A percentile compares a stretch with the other conserved stretches of the same genome.
Evolutionary conservation across 2,113 vertebrate species (phyloP).

Genomic region (Psilopogon haemacephalus): DNA sequence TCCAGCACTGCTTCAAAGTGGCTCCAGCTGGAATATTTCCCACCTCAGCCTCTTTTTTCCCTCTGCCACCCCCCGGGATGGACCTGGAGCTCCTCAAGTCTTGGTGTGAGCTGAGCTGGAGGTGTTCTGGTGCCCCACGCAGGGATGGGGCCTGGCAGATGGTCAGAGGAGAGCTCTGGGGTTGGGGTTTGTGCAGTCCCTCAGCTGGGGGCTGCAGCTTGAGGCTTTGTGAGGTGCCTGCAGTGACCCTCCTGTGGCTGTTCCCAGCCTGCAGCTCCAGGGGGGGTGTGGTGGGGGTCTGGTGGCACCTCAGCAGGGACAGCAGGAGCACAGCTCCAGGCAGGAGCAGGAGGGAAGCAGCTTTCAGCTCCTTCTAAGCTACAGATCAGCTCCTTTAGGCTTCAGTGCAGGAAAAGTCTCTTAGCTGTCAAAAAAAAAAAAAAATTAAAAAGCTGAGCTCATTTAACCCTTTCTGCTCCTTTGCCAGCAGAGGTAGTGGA

Average conservation of each 20-base stretch:
- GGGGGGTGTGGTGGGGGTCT: not conserved
- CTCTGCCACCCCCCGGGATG: not conserved
- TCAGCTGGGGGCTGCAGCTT: fast-evolving
- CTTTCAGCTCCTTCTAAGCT: not conserved
- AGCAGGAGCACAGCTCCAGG: not conserved
- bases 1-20: fast-evolving
- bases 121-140: too few relatives aligned
- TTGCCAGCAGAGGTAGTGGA: conserved; percentile 10
- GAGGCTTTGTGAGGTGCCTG: not conserved
- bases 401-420: not conserved
- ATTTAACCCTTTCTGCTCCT: not conserved
- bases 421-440: not conserved
- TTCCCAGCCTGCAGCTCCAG: not conserved
- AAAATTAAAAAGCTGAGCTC: not conserved
- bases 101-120: not conserved
- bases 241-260: fast-evolving
- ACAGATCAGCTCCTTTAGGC: not conserved
- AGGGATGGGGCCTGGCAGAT: not conserved
- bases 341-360: not conserved
- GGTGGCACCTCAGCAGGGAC: fast-evolving
- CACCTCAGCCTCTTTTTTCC: too few relatives aligned
- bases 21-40: not conserved
- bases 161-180: not conserved
- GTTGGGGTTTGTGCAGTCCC: not conserved
- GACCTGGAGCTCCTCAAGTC: not conserved